These are phyloP conservation scores for Caranx melampygus DNA, from an alignment of 2,113 vertebrate genomes.

Conservation along the genomic window DNA sequence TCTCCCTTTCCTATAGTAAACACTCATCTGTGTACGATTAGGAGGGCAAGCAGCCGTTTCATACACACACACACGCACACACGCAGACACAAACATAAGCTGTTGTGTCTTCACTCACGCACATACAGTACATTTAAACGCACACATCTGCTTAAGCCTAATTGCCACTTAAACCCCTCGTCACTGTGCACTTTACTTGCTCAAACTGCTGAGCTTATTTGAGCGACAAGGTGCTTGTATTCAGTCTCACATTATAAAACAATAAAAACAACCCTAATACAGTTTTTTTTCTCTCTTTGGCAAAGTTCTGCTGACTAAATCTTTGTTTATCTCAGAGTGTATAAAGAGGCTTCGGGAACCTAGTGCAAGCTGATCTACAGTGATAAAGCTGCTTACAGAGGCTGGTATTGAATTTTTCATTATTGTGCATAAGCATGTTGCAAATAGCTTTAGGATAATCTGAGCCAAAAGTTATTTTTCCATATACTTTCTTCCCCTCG, in stretches of 20 bases:
- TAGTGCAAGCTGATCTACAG: conserved; percentile 7
- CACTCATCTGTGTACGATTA: conserved; percentile 79
- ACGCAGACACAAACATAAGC: conserved; percentile 9
- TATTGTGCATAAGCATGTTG: conserved; percentile 8
- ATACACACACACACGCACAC: conserved; percentile 11
- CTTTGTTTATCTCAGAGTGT: neutral
- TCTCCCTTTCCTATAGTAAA: conserved; percentile 78
- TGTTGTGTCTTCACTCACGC: conserved; percentile 29
- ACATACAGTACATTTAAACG: conserved; percentile 49
- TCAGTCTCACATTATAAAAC: conserved; percentile 25
- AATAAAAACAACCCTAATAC: neutral
- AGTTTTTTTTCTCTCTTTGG: neutral
- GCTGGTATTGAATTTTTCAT: conserved; percentile 3
- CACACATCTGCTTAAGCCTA: conserved; percentile 63
- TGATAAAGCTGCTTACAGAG: conserved; percentile 4
- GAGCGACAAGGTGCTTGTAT: conserved; percentile 23
- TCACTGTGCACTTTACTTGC: conserved; percentile 42
- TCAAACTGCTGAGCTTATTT: conserved; percentile 42
- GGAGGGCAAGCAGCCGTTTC: conserved; percentile 57
- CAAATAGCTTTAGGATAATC: conserved; percentile 18
- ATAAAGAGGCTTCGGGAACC: neutral
- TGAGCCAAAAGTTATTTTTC: conserved; percentile 23
- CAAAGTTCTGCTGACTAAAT: neutral
- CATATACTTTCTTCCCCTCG: neutral
- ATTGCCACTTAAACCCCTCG: conserved; percentile 64